Evolutionary conservation across 1,140 invertebrate species (phyloP).

Genomic region (Episyrphus balteatus): DNA sequence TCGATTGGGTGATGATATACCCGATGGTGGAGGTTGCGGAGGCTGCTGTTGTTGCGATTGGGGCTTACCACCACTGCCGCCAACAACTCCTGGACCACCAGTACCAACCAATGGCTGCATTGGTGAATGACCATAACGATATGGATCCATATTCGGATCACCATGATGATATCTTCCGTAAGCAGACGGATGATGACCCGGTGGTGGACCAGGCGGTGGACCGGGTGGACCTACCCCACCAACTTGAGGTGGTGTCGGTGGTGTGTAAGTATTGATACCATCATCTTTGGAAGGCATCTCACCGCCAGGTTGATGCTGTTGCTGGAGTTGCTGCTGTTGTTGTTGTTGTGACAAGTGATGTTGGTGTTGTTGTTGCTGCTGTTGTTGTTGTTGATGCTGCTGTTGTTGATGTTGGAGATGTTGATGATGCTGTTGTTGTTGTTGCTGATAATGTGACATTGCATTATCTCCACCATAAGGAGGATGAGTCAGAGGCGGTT

Average conservation of each 20-base stretch:
- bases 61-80: constrained; percentile 12
- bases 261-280: constrained; percentile 18
- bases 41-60: constrained; percentile 12
- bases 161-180: constrained; percentile 26
- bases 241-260: constrained; percentile 20
- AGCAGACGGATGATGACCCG: constrained; percentile 21
- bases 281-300: neutral
- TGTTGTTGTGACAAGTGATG: constrained; percentile 20
- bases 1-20: constrained; percentile 27
- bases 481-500: neutral
- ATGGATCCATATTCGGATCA: constrained; percentile 34
- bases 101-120: constrained; percentile 22
- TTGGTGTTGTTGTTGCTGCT: constrained; percentile 29
- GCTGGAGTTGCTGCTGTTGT: constrained; percentile 18
- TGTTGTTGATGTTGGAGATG: constrained; percentile 24
- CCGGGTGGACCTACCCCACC: constrained; percentile 13
- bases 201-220: constrained; percentile 20
- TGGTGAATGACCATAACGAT: constrained; percentile 27
- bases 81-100: constrained; percentile 10
- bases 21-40: constrained; percentile 10
- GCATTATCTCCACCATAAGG: neutral
- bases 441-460: neutral
- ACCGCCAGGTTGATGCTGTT: constrained; percentile 13
- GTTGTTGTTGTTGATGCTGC: constrained; percentile 27
- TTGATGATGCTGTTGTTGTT: constrained; percentile 9